Evolutionary conservation across 2,888 invertebrate genomes (phyloP).

Genomic region (Monochamus alternatus): DNA sequence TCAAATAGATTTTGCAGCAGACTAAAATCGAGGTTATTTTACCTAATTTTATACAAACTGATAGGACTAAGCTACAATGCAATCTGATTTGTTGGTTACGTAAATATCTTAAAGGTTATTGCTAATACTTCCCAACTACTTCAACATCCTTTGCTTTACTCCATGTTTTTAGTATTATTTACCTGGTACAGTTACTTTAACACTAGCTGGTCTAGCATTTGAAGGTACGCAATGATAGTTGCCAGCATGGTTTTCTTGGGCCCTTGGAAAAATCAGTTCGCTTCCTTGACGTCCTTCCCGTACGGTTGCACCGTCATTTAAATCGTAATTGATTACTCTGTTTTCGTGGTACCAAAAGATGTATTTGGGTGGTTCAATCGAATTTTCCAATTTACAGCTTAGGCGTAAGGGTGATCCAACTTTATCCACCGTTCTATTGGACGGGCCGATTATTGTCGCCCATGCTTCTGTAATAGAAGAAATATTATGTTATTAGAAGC

Average conservation of each 20-base stretch:
- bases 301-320: slow-evolving; percentile 76
- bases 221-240: slow-evolving; percentile 88
- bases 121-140: too few relatives aligned
- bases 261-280: slow-evolving; percentile 71
- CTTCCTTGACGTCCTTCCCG: slow-evolving; percentile 71
- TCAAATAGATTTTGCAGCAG: too few relatives aligned
- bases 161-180: too few relatives aligned
- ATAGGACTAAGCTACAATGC: too few relatives aligned
- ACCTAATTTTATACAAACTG: too few relatives aligned
- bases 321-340: slow-evolving; percentile 89
- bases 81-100: too few relatives aligned
- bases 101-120: too few relatives aligned
- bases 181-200: slow-evolving; percentile 71
- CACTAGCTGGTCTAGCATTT: slow-evolving; percentile 83
- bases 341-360: slow-evolving; percentile 90
- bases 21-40: too few relatives aligned
- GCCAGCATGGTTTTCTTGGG: slow-evolving; percentile 79
- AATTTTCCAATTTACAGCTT: slow-evolving; percentile 80
- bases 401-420: slow-evolving; percentile 79
- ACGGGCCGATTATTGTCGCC: slow-evolving; percentile 81
- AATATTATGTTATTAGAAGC: too few relatives aligned
- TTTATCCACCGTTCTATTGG: slow-evolving; percentile 50
- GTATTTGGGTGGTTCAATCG: slow-evolving; percentile 81
- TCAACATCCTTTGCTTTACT: too few relatives aligned
- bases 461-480: slow-evolving; percentile 74